Evolutionary conservation across 2,797 vertebrate genomes (phyloP), one percentile per base, ranked within the genome.

Genomic region (Halcyon leucocephala): DNA sequence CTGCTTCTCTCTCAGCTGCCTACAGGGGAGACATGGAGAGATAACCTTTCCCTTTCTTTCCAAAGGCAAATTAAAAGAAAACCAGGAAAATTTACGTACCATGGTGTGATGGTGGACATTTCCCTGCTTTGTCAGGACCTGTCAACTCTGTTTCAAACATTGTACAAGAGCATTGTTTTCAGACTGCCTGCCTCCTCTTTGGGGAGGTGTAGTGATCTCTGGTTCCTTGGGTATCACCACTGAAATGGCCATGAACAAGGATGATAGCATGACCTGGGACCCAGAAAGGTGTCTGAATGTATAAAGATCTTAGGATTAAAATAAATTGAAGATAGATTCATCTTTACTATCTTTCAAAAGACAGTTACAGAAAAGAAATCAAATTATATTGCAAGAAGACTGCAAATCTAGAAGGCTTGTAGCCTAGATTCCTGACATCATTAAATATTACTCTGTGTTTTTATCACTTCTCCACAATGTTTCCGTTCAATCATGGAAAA

Each of bases 401-500:
- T 79, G 46, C 19, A 82, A 90, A 91, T 8, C 60, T 88, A 39
- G 52, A 82, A 90, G 77, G 22, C 46, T 71, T 91, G 41, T 70
- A 88, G 41, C 70, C 64, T 74, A 46, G 42, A 81, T 94, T 92
- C 65, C 67, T 85, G 60, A 82, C 51, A 71, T 52, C n/a, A 42
- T 74, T 93, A 92, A 82, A 78, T 81, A 78, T 71, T 90, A 65
- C 10, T 7, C 78, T 58, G 10, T 61, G n/a, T 86, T 93, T 97
- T 87, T 95, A 82, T 92, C 93, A 87, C 64, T n/a, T 89, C 85
- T 94, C 51, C 21, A 12, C 57, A 85, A 61, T 21, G 4, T 61
- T 97, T 95, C 82, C 25, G 2, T 89, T 86, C 67, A 77, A 58
- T 89, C 21, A 19, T n/a, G 49, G 55, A 90, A 91, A 80, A 83